These are phyloP conservation scores for Aplidium turbinatum DNA, from an alignment of 23 tunicate genomes.

Conservation along the genomic window DNA sequence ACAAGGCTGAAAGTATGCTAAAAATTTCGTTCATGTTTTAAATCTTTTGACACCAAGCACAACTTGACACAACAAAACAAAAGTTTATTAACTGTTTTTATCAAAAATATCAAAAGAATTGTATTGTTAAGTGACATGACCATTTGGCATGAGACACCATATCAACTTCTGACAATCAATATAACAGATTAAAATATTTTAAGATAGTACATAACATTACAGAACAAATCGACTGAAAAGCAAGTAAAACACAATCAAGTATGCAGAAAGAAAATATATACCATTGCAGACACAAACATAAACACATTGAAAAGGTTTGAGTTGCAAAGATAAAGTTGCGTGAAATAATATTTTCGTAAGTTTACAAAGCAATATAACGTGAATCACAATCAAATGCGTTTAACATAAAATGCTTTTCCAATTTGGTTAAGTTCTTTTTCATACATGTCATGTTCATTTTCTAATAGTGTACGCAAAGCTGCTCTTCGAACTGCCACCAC, in stretches of 20 bases:
- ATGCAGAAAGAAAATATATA: too few relatives aligned
- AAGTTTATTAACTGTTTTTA: background rate
- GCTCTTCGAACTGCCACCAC: conserved; percentile 76
- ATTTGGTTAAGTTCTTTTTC: conserved; percentile 59
- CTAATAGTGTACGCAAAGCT: conserved; percentile 53
- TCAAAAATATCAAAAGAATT: background rate
- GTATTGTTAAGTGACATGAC: background rate
- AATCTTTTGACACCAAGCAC: conserved; percentile 15
- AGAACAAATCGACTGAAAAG: too few relatives aligned
- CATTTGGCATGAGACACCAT: background rate
- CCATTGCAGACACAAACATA: too few relatives aligned
- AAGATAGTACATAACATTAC: too few relatives aligned
- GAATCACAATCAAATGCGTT: conserved; percentile 18
- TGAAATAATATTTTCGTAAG: too few relatives aligned
- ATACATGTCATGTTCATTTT: conserved; percentile 59
- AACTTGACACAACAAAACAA: conserved; percentile 21
- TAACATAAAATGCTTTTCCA: conserved; percentile 73
- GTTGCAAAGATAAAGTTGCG: too few relatives aligned
- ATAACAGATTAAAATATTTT: too few relatives aligned
- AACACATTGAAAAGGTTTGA: too few relatives aligned
- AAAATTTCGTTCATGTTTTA: too few relatives aligned
- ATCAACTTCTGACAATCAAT: background rate
- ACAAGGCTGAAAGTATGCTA: too few relatives aligned
- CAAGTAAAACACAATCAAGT: too few relatives aligned
- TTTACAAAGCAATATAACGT: background rate